phyloP scores from a whole-genome alignment of 2,797 vertebrate genomes.

The Champsocephalus gunnari region DNA sequence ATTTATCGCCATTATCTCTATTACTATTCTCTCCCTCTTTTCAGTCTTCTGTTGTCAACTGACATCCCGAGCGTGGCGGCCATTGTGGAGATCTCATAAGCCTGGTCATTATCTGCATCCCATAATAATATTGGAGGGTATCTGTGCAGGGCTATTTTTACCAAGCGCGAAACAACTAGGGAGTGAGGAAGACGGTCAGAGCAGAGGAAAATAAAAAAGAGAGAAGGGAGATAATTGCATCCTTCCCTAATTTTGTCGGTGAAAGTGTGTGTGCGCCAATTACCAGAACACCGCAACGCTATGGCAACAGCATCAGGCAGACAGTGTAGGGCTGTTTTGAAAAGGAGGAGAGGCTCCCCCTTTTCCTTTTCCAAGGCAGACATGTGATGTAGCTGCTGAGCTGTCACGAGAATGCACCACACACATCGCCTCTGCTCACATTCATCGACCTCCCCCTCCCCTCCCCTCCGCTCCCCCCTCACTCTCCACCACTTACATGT shows the following conservation, averaged over 20 bases:
- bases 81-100: slow-evolving; percentile 62
- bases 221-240: slow-evolving; percentile 68
- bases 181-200: slow-evolving; percentile 38
- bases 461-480: slow-evolving; percentile 34
- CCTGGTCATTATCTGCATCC: slow-evolving; percentile 69
- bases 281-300: slow-evolving; percentile 81
- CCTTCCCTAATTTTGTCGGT: slow-evolving; percentile 61
- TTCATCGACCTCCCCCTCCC: slow-evolving; percentile 17
- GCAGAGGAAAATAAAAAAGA: slow-evolving; percentile 9
- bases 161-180: slow-evolving; percentile 35
- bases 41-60: slow-evolving; percentile 38
- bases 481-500: slow-evolving; percentile 72
- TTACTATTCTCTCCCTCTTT: slow-evolving; percentile 55
- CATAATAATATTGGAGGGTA: slow-evolving; percentile 70
- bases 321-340: slow-evolving; percentile 36
- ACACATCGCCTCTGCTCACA: slow-evolving; percentile 59
- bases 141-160: slow-evolving; percentile 72
- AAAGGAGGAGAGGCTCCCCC: slow-evolving; percentile 72
- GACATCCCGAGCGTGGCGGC: slow-evolving; percentile 38
- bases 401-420: slow-evolving; percentile 79
- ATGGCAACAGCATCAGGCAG: slow-evolving; percentile 86
- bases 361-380: slow-evolving; percentile 55
- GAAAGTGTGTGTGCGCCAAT: slow-evolving; percentile 64
- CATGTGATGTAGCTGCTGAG: slow-evolving; percentile 78
- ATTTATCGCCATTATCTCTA: slow-evolving; percentile 63